phyloP scores from a whole-genome alignment of 2,888 invertebrate species.

The Sminthurinus aureus region DNA sequence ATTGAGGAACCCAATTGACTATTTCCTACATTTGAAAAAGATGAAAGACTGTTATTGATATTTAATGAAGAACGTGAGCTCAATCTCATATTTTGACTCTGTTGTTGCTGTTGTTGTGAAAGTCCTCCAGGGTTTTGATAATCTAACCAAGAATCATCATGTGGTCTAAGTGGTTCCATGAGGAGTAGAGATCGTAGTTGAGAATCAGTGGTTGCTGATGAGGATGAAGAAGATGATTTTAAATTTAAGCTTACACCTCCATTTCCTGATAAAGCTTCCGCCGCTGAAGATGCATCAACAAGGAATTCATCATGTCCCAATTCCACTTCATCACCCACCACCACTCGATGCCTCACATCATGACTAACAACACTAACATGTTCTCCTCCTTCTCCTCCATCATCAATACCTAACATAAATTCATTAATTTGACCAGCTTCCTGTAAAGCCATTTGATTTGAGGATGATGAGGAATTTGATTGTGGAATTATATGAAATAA shows the following conservation, averaged over 20 bases:
- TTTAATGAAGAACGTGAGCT: not conserved
- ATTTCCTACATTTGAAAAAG: not conserved
- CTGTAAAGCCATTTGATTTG: conserved; percentile 45
- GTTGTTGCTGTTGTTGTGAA: conserved; percentile 1
- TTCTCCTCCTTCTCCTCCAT: conserved; percentile 23
- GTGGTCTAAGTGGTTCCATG: conserved; percentile 53
- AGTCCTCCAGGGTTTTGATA: conserved; percentile 46
- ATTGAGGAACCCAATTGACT: conserved; percentile 4
- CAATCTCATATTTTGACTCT: not conserved
- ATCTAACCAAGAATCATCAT: conserved; percentile 53
- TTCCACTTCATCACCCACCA: conserved; percentile 38
- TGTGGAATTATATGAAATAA: conserved; percentile 46
- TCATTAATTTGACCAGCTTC: conserved; percentile 50
- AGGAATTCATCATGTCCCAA: conserved; percentile 42
- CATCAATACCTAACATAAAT: conserved; percentile 53
- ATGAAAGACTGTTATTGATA: not conserved
- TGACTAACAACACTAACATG: conserved; percentile 4
- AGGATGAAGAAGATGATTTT: not conserved
- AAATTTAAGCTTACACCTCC: not conserved
- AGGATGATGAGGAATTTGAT: conserved; percentile 39
- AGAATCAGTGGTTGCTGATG: conserved; percentile 42
- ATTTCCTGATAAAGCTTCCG: not conserved
- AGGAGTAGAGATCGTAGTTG: conserved; percentile 56
- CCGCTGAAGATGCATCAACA: not conserved
- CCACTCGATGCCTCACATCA: conserved; percentile 25